phyloP scores from a whole-genome alignment of 2,797 vertebrate genomes.

The Miichthys miiuy region DNA sequence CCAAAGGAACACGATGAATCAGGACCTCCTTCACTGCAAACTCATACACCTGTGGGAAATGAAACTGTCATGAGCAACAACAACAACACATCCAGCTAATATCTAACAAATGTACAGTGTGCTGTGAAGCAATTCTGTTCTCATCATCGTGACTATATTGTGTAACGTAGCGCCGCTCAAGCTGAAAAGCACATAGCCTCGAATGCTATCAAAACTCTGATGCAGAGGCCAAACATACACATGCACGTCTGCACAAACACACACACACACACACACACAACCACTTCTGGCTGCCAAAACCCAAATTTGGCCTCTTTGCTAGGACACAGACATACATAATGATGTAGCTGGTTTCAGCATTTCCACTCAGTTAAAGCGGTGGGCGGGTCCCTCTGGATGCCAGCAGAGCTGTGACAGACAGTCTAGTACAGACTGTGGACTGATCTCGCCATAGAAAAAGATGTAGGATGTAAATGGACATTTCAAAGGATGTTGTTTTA shows the following conservation, averaged over 20 bases:
- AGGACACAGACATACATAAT: constrained; percentile 67
- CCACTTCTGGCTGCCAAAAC: constrained; percentile 68
- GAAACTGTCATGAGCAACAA: constrained; percentile 9
- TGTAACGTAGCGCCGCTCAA: constrained; percentile 23
- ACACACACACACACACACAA: constrained; percentile 34
- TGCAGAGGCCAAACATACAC: constrained; percentile 52
- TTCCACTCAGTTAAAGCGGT: constrained; percentile 66
- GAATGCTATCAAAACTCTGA: constrained; percentile 54
- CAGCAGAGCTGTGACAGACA: constrained; percentile 32
- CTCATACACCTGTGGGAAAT: constrained; percentile 90
- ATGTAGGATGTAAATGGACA: not conserved
- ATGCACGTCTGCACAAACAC: constrained; percentile 24
- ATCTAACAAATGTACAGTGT: not conserved
- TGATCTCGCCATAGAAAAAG: not conserved
- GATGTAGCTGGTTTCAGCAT: constrained; percentile 74
- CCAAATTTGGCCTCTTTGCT: constrained; percentile 72
- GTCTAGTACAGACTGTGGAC: constrained; percentile 20
- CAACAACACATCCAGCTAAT: constrained; percentile 17
- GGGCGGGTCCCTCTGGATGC: constrained; percentile 38
- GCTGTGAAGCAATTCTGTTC: constrained; percentile 11
- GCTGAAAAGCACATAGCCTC: constrained; percentile 33
- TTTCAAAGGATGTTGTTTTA: not conserved
- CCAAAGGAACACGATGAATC: constrained; percentile 92
- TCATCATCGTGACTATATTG: constrained; percentile 26
- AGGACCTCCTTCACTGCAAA: constrained; percentile 96